Percentiles rank a stretch among this genome's conserved stretches.
Evolutionary conservation across 2,113 vertebrate species (phyloP).

Genomic region (Hippopotamus amphibius): DNA sequence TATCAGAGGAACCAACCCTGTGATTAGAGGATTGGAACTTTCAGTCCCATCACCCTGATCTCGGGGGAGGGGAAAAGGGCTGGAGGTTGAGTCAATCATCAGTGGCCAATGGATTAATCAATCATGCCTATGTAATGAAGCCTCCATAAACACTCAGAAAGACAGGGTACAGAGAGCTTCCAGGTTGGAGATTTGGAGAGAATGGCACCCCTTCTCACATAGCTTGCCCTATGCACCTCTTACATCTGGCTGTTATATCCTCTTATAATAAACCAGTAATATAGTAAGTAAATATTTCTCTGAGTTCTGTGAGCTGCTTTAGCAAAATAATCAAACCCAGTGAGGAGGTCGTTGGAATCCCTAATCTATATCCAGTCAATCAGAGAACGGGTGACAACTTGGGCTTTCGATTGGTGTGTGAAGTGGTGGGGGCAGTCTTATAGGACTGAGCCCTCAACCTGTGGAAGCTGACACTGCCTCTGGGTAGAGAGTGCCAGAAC

Average conservation of each 20-base stretch:
- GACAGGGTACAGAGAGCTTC: not conserved
- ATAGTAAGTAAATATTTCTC: not conserved
- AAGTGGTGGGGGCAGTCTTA: not conserved
- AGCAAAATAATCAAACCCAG: not conserved
- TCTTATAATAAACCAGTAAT: not conserved
- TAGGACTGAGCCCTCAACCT: not conserved
- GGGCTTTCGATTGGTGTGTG: not conserved
- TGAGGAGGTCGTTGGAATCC: not conserved
- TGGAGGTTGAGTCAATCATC: not conserved
- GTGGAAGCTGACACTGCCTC: not conserved
- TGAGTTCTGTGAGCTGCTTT: not conserved
- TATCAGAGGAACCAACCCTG: not conserved
- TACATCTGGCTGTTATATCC: not conserved
- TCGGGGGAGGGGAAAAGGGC: not conserved
- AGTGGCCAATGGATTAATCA: not conserved
- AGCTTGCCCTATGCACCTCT: not conserved
- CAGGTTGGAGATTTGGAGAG: not conserved
- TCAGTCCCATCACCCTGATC: not conserved
- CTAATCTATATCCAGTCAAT: not conserved
- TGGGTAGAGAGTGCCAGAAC: not conserved
- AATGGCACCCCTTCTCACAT: not conserved
- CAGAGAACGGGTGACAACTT: not conserved
- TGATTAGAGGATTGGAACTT: not conserved
- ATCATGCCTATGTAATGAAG: not conserved
- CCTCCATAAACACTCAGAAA: not conserved